Evolutionary conservation across 1,140 invertebrate genomes (phyloP).

Genomic region (Drosophila rhopaloa): DNA sequence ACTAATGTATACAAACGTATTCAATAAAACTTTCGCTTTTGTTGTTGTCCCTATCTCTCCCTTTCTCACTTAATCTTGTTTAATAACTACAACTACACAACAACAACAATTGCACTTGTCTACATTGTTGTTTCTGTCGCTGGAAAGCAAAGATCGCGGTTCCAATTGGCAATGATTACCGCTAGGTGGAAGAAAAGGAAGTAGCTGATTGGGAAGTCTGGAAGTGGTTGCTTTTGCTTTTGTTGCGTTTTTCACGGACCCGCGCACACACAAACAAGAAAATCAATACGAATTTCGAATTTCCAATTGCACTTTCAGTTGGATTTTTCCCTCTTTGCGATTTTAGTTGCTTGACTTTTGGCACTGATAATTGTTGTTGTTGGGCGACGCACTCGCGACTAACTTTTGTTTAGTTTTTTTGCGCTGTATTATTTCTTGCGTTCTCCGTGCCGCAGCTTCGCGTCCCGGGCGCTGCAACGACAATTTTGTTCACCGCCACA

Average conservation of each 20-base stretch:
- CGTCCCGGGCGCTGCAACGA: slow-evolving; percentile 26
- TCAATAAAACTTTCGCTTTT: slow-evolving; percentile 67
- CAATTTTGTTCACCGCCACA: slow-evolving; percentile 13
- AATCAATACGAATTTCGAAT: slow-evolving; percentile 65
- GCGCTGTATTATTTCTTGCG: slow-evolving; percentile 20
- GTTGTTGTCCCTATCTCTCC: slow-evolving; percentile 33
- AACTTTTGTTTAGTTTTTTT: slow-evolving; percentile 13
- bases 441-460: slow-evolving; percentile 12
- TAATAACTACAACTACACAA: slow-evolving; percentile 50
- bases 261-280: slow-evolving; percentile 53
- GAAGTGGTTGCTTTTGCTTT: slow-evolving; percentile 55
- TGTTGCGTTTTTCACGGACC: slow-evolving; percentile 35
- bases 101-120: slow-evolving; percentile 39
- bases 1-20: slow-evolving; percentile 5
- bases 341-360: slow-evolving; percentile 5
- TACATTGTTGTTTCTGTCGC: slow-evolving; percentile 56
- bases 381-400: neutral
- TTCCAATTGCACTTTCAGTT: slow-evolving; percentile 4
- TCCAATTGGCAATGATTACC: slow-evolving; percentile 26
- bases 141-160: slow-evolving; percentile 21
- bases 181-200: slow-evolving; percentile 31
- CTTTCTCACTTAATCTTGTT: slow-evolving; percentile 30
- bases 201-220: slow-evolving; percentile 32
- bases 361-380: neutral
- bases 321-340: neutral